Evolutionary conservation across 2,888 invertebrate species (phyloP).

Genomic region (Beris morrisii): DNA sequence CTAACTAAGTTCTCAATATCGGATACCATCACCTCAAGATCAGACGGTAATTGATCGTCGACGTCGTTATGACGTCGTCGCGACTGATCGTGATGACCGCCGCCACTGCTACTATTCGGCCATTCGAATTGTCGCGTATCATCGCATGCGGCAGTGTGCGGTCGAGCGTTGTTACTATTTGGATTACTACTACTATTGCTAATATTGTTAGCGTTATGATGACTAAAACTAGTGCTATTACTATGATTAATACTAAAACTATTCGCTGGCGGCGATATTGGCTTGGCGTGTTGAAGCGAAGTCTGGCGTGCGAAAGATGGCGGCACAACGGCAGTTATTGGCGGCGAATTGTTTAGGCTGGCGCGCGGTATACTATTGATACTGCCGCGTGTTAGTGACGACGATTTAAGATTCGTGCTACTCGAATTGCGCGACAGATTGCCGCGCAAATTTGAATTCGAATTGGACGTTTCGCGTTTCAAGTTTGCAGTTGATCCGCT

Average conservation of each 20-base stretch:
- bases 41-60: conserved; percentile 46
- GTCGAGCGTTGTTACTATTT: conserved; percentile 40
- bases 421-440: conserved; percentile 42
- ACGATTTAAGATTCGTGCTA: conserved; percentile 40
- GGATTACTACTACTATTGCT: conserved; percentile 41
- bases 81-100: conserved; percentile 3
- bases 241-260: conserved; percentile 29
- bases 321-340: conserved; percentile 22
- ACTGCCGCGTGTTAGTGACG: conserved; percentile 41
- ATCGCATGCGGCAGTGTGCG: conserved; percentile 45
- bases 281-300: conserved; percentile 33
- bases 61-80: conserved; percentile 17
- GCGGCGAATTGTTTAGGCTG: conserved; percentile 45
- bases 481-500: conserved; percentile 53
- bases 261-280: conserved; percentile 22
- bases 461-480: conserved; percentile 20
- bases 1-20: conserved; percentile 56
- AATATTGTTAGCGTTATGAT: conserved; percentile 38
- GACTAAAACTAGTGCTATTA: conserved; percentile 33
- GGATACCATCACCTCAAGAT: conserved; percentile 54
- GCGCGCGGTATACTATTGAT: conserved; percentile 53
- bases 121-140: conserved; percentile 42
- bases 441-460: conserved; percentile 41
- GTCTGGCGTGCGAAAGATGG: conserved; percentile 40
- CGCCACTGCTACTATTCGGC: conserved; percentile 35